These are phyloP conservation scores for Lochmaea crataegi DNA, from an alignment of 2,888 invertebrate genomes.

Conservation along the genomic window DNA sequence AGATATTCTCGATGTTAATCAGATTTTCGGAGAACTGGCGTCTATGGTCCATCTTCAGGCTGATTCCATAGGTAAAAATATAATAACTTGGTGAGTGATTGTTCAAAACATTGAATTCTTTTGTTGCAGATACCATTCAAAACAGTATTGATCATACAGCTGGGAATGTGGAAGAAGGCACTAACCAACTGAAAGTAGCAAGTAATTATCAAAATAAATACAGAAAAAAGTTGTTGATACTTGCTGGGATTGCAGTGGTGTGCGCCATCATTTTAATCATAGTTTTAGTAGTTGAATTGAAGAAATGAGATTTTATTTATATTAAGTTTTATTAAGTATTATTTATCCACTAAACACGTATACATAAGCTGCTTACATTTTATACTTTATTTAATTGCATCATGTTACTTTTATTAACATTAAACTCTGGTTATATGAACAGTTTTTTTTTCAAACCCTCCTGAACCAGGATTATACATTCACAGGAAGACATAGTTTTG, in stretches of 20 bases:
- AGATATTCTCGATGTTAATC: constrained; percentile 84
- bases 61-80: constrained; percentile 73
- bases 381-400: not conserved
- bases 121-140: constrained; percentile 81
- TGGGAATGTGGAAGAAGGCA: constrained; percentile 82
- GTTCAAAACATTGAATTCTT: constrained; percentile 31
- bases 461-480: not conserved
- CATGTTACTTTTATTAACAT: constrained; percentile 1
- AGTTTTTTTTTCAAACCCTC: not conserved
- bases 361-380: not conserved
- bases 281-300: constrained; percentile 65
- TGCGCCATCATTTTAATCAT: constrained; percentile 76
- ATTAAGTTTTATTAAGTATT: not conserved
- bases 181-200: constrained; percentile 84
- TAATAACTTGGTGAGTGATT: too few relatives aligned
- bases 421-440: not conserved
- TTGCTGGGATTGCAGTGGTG: constrained; percentile 75
- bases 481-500: not conserved
- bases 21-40: constrained; percentile 83
- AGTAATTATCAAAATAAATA: constrained; percentile 78
- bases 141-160: constrained; percentile 81
- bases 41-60: constrained; percentile 79
- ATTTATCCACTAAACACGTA: not conserved
- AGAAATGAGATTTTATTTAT: constrained; percentile 26
- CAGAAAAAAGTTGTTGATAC: constrained; percentile 79